Evolutionary conservation across 1,140 invertebrate species (phyloP), one percentile per base, ranked within the genome.

Genomic region (Drosophila rhopaloa): DNA sequence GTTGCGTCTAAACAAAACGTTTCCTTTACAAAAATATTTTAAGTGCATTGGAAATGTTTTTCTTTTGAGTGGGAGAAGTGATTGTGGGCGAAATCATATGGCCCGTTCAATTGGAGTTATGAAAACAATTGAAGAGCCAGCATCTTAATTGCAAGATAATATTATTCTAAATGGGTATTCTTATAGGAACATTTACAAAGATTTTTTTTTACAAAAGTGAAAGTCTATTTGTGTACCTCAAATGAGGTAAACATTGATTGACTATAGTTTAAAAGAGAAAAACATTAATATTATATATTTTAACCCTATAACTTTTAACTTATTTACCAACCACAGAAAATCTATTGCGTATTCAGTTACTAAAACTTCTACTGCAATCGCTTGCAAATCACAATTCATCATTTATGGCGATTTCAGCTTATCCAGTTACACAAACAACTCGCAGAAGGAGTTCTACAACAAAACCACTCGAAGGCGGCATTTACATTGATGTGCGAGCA

Each of bases 401-500:
- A 57, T 71, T 70, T 71, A 71, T 71, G 44, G 65, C 65, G 37
- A 57, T 29, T 48, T 48, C 37, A 37, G 67, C 67, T 71, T 71
- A 71, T 71, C 67, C 67, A 71, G 71, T 71, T 71, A 71, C 67
- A 71, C 35, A 50, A 71, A 71, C 37, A 38, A 37, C 27, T 44
- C 16, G 60, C 27, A 40, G 24, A 43, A 50, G 35, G 16, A 61
- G 56, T 53, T 51, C 5, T 32, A 38, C 35, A 59, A 51, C 53
- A 59, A 71, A 47, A 16, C 54, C 37, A 38, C 55, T 72, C 13
- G 14, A 51, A 72, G 67, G 67, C 67, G 67, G 67, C 65, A 50
- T 58, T 71, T 71, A 71, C 67, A 71, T 71, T 71, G 67, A 71
- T 71, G 67, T 71, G 53, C n/a, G 8, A 24, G 63, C 51, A 57